Conservation (phyloP, 2,888 invertebrate genomes). For the Dryadula phaetusa region DNA sequence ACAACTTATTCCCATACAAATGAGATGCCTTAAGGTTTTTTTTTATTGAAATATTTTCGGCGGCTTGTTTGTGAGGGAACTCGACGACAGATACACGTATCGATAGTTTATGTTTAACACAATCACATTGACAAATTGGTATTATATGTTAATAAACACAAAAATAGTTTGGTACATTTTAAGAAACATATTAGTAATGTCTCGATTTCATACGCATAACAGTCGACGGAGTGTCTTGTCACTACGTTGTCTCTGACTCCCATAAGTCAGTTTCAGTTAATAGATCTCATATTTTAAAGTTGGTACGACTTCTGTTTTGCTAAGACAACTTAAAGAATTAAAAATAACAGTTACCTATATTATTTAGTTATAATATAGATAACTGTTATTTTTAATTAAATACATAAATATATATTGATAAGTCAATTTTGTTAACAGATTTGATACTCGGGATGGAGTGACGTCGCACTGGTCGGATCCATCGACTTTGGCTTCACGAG, state of each 20-base stretch:
- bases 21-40: background rate
- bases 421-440: slow-evolving; percentile 53
- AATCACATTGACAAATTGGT: slow-evolving; percentile 30
- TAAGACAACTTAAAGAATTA: too few species aligned
- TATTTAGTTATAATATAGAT: too few species aligned
- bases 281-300: too few species aligned
- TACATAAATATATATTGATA: background rate
- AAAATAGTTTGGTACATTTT: too few species aligned
- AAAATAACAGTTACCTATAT: too few species aligned
- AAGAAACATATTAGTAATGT: too few species aligned
- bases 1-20: background rate
- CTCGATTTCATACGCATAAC: too few species aligned
- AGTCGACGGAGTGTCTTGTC: background rate
- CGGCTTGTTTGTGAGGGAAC: slow-evolving; percentile 32
- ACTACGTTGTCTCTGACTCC: background rate
- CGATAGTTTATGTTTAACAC: slow-evolving; percentile 21
- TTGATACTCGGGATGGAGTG: slow-evolving; percentile 82
- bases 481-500: slow-evolving; percentile 85
- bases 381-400: too few species aligned
- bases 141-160: slow-evolving; percentile 39
- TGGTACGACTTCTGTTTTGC: too few species aligned
- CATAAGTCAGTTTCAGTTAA: too few species aligned
- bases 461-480: slow-evolving; percentile 87
- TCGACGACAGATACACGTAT: slow-evolving; percentile 30
- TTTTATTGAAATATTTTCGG: slow-evolving; percentile 28